These are phyloP conservation scores for Parthenolecanium corni DNA, from an alignment of 2,888 invertebrate species.

Conservation along the genomic window DNA sequence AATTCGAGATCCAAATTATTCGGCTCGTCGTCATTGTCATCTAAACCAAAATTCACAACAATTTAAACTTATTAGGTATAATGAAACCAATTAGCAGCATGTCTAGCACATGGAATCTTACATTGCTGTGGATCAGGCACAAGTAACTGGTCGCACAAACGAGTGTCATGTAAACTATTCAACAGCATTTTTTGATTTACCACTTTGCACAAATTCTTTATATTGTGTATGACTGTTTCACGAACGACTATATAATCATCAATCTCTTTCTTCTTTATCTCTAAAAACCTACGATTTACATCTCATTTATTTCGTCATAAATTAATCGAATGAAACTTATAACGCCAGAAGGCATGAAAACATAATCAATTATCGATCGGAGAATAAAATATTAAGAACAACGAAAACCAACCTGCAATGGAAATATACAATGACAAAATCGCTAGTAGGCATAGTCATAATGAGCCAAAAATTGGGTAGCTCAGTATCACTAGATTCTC, in stretches of 20 bases:
- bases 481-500: conserved; percentile 31
- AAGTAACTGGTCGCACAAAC: conserved; percentile 52
- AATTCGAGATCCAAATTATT: not conserved
- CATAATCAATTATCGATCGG: no score
- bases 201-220: conserved; percentile 48
- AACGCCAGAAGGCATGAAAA: no score
- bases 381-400: not conserved
- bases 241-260: conserved; percentile 44
- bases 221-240: conserved; percentile 44
- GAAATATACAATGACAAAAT: conserved; percentile 52
- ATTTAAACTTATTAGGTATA: not conserved
- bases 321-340: not conserved
- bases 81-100: not conserved
- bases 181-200: conserved; percentile 59
- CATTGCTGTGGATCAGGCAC: conserved; percentile 46
- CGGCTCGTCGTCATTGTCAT: conserved; percentile 15
- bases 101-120: not conserved
- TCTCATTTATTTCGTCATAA: not conserved
- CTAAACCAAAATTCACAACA: not conserved
- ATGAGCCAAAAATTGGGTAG: conserved; percentile 62
- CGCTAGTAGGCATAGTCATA: conserved; percentile 47
- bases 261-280: conserved; percentile 44
- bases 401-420: conserved; percentile 48
- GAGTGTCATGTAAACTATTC: conserved; percentile 54
- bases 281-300: conserved; percentile 41